These are phyloP conservation scores for Drepanosiphum platanoidis DNA, from an alignment of 2,888 invertebrate species.

Conservation along the genomic window DNA sequence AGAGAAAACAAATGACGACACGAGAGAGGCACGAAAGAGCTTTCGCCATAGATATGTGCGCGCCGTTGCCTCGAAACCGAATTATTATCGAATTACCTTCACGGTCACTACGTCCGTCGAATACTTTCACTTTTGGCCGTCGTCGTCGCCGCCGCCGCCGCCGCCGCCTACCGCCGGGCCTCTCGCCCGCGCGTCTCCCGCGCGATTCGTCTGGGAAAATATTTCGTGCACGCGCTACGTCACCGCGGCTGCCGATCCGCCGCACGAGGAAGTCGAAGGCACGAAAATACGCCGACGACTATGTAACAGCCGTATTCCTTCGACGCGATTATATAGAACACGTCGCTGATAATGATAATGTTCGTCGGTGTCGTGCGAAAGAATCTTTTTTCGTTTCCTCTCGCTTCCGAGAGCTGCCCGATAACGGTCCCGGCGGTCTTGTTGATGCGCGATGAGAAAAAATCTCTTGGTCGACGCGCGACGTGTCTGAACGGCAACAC, in stretches of 20 bases:
- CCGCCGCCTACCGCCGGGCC: neutral
- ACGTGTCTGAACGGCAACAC: too few species aligned
- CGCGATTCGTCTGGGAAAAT: slow-evolving; percentile 9
- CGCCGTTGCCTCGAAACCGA: slow-evolving; percentile 55
- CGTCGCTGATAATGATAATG: too few species aligned
- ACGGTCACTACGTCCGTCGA: slow-evolving; percentile 58
- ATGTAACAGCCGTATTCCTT: too few species aligned
- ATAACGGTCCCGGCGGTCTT: too few species aligned
- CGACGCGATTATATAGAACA: too few species aligned
- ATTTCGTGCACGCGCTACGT: neutral
- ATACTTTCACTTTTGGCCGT: slow-evolving; percentile 57
- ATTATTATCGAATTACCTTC: slow-evolving; percentile 62
- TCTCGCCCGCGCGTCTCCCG: slow-evolving; percentile 23
- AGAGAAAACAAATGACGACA: slow-evolving; percentile 49
- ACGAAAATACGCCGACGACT: too few species aligned
- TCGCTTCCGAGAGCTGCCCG: too few species aligned
- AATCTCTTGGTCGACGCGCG: too few species aligned
- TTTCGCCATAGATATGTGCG: slow-evolving; percentile 53
- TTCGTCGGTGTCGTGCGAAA: too few species aligned
- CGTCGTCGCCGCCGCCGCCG: slow-evolving; percentile 5
- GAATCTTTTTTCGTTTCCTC: too few species aligned
- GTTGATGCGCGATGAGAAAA: too few species aligned
- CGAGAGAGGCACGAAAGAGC: slow-evolving; percentile 51
- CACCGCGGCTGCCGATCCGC: neutral
- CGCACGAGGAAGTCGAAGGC: neutral